Conservation (phyloP, 2,113 vertebrate genomes). For the Nipponia nippon region DNA sequence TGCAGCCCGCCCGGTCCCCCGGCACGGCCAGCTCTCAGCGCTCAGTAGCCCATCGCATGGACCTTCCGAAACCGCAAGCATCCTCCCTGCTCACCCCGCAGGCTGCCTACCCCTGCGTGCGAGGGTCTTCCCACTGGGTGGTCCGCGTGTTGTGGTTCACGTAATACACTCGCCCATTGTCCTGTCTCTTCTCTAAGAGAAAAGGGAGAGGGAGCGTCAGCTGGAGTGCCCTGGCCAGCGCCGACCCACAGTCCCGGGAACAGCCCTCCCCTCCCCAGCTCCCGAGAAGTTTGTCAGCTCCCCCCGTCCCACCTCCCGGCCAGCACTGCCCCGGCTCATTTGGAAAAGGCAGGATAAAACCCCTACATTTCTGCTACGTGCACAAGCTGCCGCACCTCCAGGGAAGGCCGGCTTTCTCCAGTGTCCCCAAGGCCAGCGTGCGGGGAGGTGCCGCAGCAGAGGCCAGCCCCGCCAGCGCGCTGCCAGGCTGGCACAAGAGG, state of each 20-base stretch:
- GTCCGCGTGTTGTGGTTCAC: slow-evolving; percentile 99
- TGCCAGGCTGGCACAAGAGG: neutral
- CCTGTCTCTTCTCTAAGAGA: slow-evolving; percentile 91
- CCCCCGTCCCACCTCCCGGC: neutral
- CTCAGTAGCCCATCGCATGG: rapidly evolving
- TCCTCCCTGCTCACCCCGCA: neutral
- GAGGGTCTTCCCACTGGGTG: slow-evolving; percentile 97
- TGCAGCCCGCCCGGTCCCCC: rapidly evolving
- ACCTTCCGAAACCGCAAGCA: neutral
- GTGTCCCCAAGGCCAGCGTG: neutral
- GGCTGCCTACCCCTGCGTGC: slow-evolving; percentile 92
- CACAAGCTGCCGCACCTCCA: neutral
- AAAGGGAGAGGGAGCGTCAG: neutral
- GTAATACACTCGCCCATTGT: slow-evolving; percentile 96
- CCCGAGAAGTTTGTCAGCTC: neutral
- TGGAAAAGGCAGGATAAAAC: neutral
- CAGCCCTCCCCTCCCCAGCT: neutral
- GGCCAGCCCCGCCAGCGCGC: rapidly evolving
- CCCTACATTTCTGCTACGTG: rapidly evolving
- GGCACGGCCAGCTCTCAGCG: rapidly evolving
- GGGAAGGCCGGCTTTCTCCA: neutral
- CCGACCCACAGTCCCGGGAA: neutral
- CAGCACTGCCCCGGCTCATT: rapidly evolving
- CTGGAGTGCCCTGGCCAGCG: neutral
- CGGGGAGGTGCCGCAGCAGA: neutral